Evolutionary conservation across 2,797 vertebrate species (phyloP).

Genomic region (Thripadectes ignobilis): DNA sequence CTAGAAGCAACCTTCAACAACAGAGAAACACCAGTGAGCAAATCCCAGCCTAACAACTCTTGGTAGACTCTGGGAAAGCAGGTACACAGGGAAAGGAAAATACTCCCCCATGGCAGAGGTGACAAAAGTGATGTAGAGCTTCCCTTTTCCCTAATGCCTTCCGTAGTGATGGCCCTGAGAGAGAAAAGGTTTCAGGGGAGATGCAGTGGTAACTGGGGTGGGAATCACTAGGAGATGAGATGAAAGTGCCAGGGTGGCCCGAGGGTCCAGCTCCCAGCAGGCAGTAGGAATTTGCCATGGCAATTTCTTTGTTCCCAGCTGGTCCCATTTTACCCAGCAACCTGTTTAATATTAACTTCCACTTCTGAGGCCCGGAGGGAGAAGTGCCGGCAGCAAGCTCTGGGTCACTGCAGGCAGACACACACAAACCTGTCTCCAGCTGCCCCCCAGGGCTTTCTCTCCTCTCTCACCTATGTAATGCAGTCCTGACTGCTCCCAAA

Average conservation of each 20-base stretch:
- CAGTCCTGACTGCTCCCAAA: not conserved
- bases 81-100: not conserved
- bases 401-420: not conserved
- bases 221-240: not conserved
- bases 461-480: not conserved
- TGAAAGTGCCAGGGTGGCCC: not conserved
- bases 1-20: not conserved
- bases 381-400: not conserved
- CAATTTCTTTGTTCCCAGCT: not conserved
- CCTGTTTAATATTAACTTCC: conserved; percentile 34
- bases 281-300: not conserved
- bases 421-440: not conserved
- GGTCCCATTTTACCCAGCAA: not conserved
- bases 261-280: not conserved
- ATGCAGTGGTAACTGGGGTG: not conserved
- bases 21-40: not conserved
- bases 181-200: not conserved
- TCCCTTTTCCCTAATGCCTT: not conserved
- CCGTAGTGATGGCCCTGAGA: fast-evolving
- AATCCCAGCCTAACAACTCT: not conserved
- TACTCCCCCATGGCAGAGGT: not conserved
- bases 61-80: not conserved
- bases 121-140: not conserved
- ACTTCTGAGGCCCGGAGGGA: not conserved
- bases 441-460: not conserved